Evolutionary conservation across 1,140 invertebrate species (phyloP).

Genomic region (Bursaphelenchus mucronatus): DNA sequence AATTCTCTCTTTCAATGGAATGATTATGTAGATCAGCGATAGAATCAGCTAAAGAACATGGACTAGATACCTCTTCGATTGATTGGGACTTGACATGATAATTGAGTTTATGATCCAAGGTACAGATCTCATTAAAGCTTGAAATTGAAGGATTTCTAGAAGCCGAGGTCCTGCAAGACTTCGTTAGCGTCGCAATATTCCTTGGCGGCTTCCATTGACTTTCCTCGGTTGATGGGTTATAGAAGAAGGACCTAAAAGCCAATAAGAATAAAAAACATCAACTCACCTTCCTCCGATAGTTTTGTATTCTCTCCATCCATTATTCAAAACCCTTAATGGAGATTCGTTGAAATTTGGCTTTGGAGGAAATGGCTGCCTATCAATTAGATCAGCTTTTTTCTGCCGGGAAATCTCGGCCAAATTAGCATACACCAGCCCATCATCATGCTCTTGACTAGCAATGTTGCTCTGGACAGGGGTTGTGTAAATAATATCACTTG

Average conservation of each 20-base stretch:
- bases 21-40: no score
- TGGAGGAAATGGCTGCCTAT: slow-evolving; percentile 24
- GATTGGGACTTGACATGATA: no score
- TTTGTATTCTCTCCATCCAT: slow-evolving; percentile 47
- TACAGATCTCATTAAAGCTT: no score
- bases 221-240: slow-evolving; percentile 4
- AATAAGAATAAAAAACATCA: slow-evolving; percentile 2
- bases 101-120: no score
- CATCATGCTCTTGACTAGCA: slow-evolving; percentile 5
- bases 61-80: no score
- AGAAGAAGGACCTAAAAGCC: slow-evolving; percentile 16
- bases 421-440: slow-evolving; percentile 34
- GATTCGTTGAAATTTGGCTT: slow-evolving; percentile 4
- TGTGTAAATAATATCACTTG: no score
- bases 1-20: no score
- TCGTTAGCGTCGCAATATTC: slow-evolving; percentile 5
- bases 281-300: slow-evolving; percentile 44
- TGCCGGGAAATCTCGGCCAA: slow-evolving; percentile 30
- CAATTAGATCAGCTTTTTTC: slow-evolving; percentile 23
- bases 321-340: slow-evolving; percentile 25
- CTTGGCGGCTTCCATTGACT: slow-evolving; percentile 49
- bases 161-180: no score
- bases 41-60: no score
- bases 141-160: no score
- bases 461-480: no score